Base-by-base conservation (phyloP, 2,113 vertebrate genomes). In the Tetrax tetrax region DNA sequence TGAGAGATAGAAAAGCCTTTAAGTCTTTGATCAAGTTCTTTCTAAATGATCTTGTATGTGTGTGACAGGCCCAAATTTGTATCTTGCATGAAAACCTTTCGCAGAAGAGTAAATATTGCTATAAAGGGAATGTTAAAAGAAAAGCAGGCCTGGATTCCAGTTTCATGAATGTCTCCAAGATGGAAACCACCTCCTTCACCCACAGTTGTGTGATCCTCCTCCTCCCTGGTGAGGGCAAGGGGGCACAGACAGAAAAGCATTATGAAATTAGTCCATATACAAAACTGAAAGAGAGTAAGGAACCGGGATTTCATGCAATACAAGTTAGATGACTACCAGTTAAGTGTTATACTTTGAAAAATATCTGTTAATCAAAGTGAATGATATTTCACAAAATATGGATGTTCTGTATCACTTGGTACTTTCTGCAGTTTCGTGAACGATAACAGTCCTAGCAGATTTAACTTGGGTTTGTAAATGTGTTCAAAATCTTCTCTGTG, bases 171-270 rank as follows among this genome's bases (percentile, higher is more conserved):
- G 23, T 35, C 22, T 82, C 23, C 15, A 54, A 45, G 19, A 10
- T 45, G 22, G 29, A 21, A 84, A 60, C 35, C 5, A 4, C n/a
- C 25, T 51, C 28, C n/a, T 45, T 35, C 14, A 45, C 50, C 24
- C 8, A 4, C n/a, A 21, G 6, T 60, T 69, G 12, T 69, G 12
- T 63, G 77, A 72, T 83, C 22, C 16, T 33, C 9, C n/a, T 54
- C 4, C 10, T 29, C 4, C 7, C 8, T 2, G 5, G 4, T 2
- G 7, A 10, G 13, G 11, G 4, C 9, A 45, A 50, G 25, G 10
- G 4, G 16, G 4, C 2, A 37, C 3, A 64, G 59, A 13, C 5
- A 60, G 29, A 69, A 64, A 68, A 65, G 2, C 2, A 1, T 6
- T 6, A 3, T 21, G 5, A 56, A 75, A 75, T 68, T 11, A 71